Percentiles rank a stretch among this genome's conserved stretches.
phyloP scores from a whole-genome alignment of 2,797 vertebrate genomes.

The Heteromormyrus szaboi region DNA sequence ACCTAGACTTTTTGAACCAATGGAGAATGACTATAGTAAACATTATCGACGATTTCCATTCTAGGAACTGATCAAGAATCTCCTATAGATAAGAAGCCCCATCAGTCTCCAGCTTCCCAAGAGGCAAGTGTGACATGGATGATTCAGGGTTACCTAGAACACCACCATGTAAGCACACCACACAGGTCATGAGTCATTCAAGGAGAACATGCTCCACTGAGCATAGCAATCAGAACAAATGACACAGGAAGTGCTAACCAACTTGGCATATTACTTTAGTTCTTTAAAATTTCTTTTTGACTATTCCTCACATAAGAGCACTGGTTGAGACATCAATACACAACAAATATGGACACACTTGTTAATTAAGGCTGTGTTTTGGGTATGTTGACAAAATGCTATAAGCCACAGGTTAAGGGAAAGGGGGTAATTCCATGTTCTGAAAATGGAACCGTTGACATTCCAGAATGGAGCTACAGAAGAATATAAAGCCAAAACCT shows the following conservation, averaged over 20 bases:
- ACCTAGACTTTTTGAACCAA: not conserved
- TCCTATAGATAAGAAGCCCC: not conserved
- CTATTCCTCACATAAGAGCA: not conserved
- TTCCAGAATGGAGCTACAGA: not conserved
- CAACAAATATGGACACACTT: not conserved
- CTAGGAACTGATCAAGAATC: not conserved
- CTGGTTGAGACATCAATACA: not conserved
- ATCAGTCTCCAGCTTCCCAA: not conserved
- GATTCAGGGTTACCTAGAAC: not conserved
- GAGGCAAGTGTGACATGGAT: not conserved
- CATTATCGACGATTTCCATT: not conserved
- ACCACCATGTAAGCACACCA: not conserved
- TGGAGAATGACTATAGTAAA: not conserved
- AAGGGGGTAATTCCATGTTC: not conserved
- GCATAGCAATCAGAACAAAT: not conserved
- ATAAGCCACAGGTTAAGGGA: not conserved
- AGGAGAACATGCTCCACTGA: not conserved
- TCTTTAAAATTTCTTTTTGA: not conserved
- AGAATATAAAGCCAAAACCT: not conserved
- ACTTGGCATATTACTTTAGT: not conserved
- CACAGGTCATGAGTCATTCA: not conserved
- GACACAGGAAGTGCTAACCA: not conserved
- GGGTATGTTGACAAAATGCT: not conserved
- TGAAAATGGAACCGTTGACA: not conserved
- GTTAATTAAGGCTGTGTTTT: not conserved